Percentiles rank a stretch among this genome's conserved stretches.
phyloP scores from a whole-genome alignment of 2,113 vertebrate species.

The Puffinus mauretanicus region DNA sequence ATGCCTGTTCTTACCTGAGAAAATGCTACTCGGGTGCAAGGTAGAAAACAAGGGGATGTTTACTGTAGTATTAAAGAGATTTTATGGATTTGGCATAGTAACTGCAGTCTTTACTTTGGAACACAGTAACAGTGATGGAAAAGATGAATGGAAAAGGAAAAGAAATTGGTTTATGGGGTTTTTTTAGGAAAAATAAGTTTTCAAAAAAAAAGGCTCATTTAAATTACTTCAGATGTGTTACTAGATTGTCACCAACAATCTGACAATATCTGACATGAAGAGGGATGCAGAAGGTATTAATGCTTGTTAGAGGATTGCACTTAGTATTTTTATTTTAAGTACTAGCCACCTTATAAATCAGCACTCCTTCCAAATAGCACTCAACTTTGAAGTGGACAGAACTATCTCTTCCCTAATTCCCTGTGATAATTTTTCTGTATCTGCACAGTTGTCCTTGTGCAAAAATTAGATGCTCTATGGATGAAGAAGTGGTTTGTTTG shows the following conservation, averaged over 20 bases:
- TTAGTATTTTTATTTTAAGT: neutral
- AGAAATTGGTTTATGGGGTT: neutral
- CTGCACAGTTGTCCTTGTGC: neutral
- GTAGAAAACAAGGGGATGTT: neutral
- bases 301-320: neutral
- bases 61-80: neutral
- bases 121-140: neutral
- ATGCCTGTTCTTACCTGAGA: neutral
- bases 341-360: neutral
- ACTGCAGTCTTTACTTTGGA: neutral
- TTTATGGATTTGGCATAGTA: neutral
- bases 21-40: neutral
- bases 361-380: neutral
- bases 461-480: neutral
- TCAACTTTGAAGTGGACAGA: neutral
- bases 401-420: neutral
- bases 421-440: neutral
- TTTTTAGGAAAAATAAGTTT: neutral
- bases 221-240: neutral
- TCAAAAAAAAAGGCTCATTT: neutral
- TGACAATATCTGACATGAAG: neutral
- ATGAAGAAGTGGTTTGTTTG: neutral
- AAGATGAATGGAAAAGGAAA: neutral
- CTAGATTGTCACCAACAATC: neutral
- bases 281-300: neutral